Evolutionary conservation across 2,113 vertebrate species (phyloP), one percentile per base, ranked within the genome.

Genomic region (Corvus cornix): DNA sequence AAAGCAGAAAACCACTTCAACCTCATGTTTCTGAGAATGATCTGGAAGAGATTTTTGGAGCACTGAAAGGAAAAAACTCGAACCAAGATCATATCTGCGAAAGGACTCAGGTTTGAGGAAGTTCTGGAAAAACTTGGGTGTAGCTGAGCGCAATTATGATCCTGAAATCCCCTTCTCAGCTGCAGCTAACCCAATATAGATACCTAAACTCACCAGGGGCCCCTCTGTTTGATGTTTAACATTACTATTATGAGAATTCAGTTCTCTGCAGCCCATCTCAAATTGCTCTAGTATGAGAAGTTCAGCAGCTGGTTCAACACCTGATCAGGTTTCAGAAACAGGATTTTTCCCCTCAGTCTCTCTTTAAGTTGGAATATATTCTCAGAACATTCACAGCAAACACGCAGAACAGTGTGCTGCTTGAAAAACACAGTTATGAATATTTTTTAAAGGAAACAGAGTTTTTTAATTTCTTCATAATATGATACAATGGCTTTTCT

Each of bases 261-360:
- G 51, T 46, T 89, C 60, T 81, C 33, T 74, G 35, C 43, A 67
- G 46, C 37, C 51, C 51, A 78, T 84, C 60, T 89, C 72, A 86
- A 43, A 84, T 73, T 84, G 63, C 51, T 17, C 43, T 13, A 21
- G 37, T 81, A 59, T 67, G 39, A 87, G 37, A 69, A 81, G 12
- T 51, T 92, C 87, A 95, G 37, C 87, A 95, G 59, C 68, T 94
- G 84, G 46, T 92, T 86, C 68, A 95, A 84, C 68, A 88, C 33
- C 87, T 68, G 48, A 79, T 90, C 82, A 52, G 23, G 44, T 92
- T 96, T 94, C 95, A 92, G 68, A 92, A 96, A 86, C 2, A 80
- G 19, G 80, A 77, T 46, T 93, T 90, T 84, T 73, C 28, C 23
- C 35, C 10, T 43, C 74, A 77, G 55, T 86, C 3, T 85, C 44